Evolutionary conservation across 1,140 invertebrate genomes (phyloP).

Genomic region (Euborellia annulipes): DNA sequence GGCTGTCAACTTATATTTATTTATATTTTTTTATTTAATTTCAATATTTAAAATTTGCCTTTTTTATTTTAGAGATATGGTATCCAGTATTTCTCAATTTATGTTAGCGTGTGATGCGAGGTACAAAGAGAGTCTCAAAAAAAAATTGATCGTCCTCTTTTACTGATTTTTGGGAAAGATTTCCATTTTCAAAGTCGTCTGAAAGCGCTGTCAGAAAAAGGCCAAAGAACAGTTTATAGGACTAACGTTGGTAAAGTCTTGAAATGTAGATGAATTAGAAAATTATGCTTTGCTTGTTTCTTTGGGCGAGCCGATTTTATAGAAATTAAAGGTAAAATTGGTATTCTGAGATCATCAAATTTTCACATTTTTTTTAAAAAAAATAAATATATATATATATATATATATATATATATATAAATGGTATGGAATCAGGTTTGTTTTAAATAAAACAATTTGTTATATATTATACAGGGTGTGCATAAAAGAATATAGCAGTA

Average conservation of each 20-base stretch:
- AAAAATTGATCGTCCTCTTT: conserved; percentile 15
- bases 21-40: too few species aligned
- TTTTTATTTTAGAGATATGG: conserved; percentile 2
- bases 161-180: conserved; percentile 45
- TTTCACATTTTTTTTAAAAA: too few species aligned
- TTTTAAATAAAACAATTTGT: too few species aligned
- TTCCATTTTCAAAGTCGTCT: conserved; percentile 40
- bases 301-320: conserved; percentile 46
- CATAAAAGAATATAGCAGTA: too few species aligned
- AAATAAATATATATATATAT: neutral
- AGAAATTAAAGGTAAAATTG: conserved; percentile 48
- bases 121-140: too few species aligned
- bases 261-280: conserved; percentile 43
- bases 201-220: conserved; percentile 35
- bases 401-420: conserved; percentile 4
- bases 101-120: conserved; percentile 36
- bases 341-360: too few species aligned
- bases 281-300: conserved; percentile 40
- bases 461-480: too few species aligned
- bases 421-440: neutral
- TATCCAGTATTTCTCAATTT: conserved; percentile 16
- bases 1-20: too few species aligned
- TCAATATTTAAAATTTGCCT: conserved; percentile 2
- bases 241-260: conserved; percentile 44
- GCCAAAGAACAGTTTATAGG: conserved; percentile 47